These are phyloP conservation scores for Aporophyla lueneburgensis DNA, from an alignment of 2,888 invertebrate genomes.

Conservation along the genomic window DNA sequence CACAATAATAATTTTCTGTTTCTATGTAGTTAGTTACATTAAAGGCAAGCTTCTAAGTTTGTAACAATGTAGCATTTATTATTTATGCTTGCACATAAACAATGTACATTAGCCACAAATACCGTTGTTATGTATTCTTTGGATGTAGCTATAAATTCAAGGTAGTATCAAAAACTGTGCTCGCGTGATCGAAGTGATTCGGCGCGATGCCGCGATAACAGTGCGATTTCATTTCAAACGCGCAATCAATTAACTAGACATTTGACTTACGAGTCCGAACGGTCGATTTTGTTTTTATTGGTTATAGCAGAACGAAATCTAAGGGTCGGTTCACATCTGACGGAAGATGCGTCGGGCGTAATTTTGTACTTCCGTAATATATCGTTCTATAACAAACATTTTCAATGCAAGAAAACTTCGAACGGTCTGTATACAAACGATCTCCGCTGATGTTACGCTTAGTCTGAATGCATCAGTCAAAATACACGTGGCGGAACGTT, in stretches of 20 bases:
- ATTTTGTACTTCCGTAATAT: too few relatives aligned
- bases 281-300: conserved; percentile 63
- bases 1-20: conserved; percentile 5
- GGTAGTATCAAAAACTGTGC: conserved; percentile 66
- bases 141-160: conserved; percentile 67
- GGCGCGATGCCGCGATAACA: conserved; percentile 67
- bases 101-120: conserved; percentile 39
- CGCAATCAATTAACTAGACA: conserved; percentile 71
- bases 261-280: conserved; percentile 63
- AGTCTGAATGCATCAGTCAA: too few relatives aligned
- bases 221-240: conserved; percentile 70
- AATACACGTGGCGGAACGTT: too few relatives aligned
- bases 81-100: conserved; percentile 56
- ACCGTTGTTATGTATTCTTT: conserved; percentile 63
- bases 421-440: too few relatives aligned
- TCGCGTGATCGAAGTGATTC: conserved; percentile 73
- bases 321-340: too few relatives aligned
- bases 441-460: too few relatives aligned
- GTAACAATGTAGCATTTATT: conserved; percentile 37
- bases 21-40: neutral
- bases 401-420: too few relatives aligned
- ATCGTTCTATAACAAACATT: too few relatives aligned
- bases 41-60: conserved; percentile 21
- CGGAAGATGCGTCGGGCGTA: too few relatives aligned
- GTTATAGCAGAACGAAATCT: conserved; percentile 47